Evolutionary conservation across 2,888 invertebrate species (phyloP), one percentile per base, ranked within the genome.

Genomic region (Argyra leucocephala): DNA sequence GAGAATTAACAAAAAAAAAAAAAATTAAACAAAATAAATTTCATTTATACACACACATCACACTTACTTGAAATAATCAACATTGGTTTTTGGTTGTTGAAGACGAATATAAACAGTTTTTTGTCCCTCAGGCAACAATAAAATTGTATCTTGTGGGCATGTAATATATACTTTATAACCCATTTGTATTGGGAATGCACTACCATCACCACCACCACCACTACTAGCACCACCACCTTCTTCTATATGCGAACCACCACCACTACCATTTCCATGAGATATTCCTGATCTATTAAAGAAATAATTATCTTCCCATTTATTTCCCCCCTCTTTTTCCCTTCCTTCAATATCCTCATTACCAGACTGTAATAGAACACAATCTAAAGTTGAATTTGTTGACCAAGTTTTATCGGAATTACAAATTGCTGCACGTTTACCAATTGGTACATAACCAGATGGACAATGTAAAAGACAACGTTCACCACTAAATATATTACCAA

Each of bases 61-160:
- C 31, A 66, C 74, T 74, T 78, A 84, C 83, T 82, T 82, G 78
- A 81, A 80, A 83, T 84, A 87, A 74, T 88, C 86, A 73, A 87
- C 82, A 75, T 88, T 88, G 37, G 88, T 85, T 72, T 84, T 76
- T 0, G 83, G 83, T 65, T 74, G 75, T 26, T 78, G 83, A 0
- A 85, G 81, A 66, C 83, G 72, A n/a, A 80, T 75, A 60, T 76
- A 75, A 2, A 77, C 74, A 6, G 72, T 75, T 12, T 67, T 70
- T 58, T 78, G 76, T 0, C 72, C 74, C 1, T 70, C 80, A 2
- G 83, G 82, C 62, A 88, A 78, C 62, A 82, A 81, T 48, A 85
- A 82, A 37, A 82, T 83, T 59, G 87, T 80, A 71, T 85, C 83
- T 59, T 83, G 80, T 1, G 88, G 87, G 73, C 88, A 88, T 70